Evolutionary conservation across 2,888 invertebrate genomes (phyloP).

Genomic region (Chymomyza caudatula): DNA sequence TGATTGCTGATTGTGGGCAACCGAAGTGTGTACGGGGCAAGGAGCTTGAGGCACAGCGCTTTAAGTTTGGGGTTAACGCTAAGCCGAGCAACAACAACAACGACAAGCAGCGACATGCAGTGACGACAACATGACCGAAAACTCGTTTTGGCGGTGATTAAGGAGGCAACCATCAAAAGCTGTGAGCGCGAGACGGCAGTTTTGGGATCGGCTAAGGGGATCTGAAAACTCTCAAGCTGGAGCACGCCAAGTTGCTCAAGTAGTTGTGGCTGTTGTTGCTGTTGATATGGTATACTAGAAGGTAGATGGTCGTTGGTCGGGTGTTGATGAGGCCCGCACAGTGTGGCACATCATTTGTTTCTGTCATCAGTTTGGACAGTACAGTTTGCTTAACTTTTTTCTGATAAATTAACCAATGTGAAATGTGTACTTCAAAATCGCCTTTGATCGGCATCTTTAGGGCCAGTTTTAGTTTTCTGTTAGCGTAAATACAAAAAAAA

Average conservation of each 20-base stretch:
- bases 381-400: background rate
- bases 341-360: background rate
- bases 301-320: background rate
- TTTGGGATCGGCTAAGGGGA: too few relatives aligned
- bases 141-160: slow-evolving; percentile 63
- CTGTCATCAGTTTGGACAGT: background rate
- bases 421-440: background rate
- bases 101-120: slow-evolving; percentile 7
- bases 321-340: background rate
- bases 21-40: background rate
- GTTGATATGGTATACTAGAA: background rate
- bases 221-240: slow-evolving; percentile 30
- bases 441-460: background rate
- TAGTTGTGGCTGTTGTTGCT: slow-evolving; percentile 15
- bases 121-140: slow-evolving; percentile 29
- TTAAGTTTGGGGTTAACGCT: slow-evolving; percentile 41
- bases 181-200: slow-evolving; percentile 27
- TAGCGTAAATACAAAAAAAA: too few relatives aligned
- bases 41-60: slow-evolving; percentile 4
- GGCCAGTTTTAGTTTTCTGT: too few relatives aligned
- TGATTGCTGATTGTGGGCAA: background rate
- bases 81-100: slow-evolving; percentile 28
- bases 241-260: slow-evolving; percentile 7
- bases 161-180: slow-evolving; percentile 21
- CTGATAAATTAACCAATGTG: background rate